Conservation (phyloP, 1,140 invertebrate genomes). For the Nylanderia fulva region DNA sequence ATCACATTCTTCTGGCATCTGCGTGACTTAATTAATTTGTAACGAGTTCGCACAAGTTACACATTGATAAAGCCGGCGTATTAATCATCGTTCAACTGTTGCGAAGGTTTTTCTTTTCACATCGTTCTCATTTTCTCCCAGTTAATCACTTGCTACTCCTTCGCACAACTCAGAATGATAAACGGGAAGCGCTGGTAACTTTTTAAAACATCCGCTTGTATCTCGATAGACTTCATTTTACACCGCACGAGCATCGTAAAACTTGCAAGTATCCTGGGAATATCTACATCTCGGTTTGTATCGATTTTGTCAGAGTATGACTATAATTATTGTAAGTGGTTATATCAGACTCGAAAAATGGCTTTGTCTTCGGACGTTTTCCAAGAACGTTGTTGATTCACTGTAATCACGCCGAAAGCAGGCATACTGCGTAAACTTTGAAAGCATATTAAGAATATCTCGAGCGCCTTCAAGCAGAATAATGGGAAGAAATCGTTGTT, state of each 20-base stretch:
- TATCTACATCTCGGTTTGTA: constrained; percentile 2
- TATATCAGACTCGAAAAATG: constrained; percentile 8
- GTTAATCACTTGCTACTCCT: constrained; percentile 58
- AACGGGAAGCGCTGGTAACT: constrained; percentile 24
- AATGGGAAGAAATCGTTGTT: constrained; percentile 41
- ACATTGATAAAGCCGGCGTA: constrained; percentile 63
- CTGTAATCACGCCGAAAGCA: constrained; percentile 24
- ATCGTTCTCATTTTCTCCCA: constrained; percentile 56
- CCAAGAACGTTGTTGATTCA: not conserved
- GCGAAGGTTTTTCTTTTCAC: constrained; percentile 27
- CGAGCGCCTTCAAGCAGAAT: constrained; percentile 23
- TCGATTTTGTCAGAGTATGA: constrained; percentile 23
- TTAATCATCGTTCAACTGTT: constrained; percentile 71
- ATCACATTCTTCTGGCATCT: constrained; percentile 61
- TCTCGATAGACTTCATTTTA: constrained; percentile 34
- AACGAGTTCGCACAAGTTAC: constrained; percentile 73
- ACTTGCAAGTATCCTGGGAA: constrained; percentile 31
- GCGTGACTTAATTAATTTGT: constrained; percentile 73
- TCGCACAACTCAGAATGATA: constrained; percentile 33
- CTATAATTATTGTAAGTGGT: constrained; percentile 6
- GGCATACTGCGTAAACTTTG: not conserved
- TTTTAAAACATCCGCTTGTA: constrained; percentile 42
- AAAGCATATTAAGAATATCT: constrained; percentile 36
- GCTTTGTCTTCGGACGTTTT: not conserved
- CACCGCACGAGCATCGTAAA: constrained; percentile 7